phyloP scores from a whole-genome alignment of 2,888 invertebrate species.

The Caenorhabditis wallacei region DNA sequence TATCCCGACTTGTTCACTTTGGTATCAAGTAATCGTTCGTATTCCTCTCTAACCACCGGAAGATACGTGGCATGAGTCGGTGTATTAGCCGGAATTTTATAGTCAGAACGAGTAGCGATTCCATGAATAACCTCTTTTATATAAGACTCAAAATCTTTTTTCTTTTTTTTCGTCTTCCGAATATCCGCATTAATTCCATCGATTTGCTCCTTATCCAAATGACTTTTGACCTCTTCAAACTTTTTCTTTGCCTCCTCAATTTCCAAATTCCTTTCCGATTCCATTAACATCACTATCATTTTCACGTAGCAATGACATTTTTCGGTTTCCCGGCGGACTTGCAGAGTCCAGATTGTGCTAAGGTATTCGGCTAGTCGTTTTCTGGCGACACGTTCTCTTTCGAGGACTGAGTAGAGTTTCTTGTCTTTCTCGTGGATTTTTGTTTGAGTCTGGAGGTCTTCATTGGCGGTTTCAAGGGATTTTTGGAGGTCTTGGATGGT shows the following conservation, averaged over 20 bases:
- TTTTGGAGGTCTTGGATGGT: no score
- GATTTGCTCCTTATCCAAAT: neutral
- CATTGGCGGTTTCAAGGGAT: no score
- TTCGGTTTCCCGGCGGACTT: neutral
- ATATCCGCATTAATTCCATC: neutral
- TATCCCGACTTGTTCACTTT: no score
- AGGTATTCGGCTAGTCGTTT: no score
- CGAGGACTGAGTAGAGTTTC: no score
- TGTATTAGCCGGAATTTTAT: neutral
- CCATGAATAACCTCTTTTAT: neutral
- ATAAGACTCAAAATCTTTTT: neutral
- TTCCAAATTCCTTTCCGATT: neutral
- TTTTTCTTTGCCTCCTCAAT: neutral
- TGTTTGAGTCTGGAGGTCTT: no score
- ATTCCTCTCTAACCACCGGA: neutral
- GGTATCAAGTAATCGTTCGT: neutral
- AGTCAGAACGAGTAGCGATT: neutral
- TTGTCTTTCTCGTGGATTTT: neutral
- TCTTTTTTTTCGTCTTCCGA: neutral
- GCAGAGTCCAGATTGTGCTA: neutral
- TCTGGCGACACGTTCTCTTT: no score
- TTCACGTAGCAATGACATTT: neutral
- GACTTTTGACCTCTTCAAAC: neutral
- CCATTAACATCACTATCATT: neutral
- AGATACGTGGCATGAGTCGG: neutral